Conservation (phyloP, 1,140 invertebrate genomes). For the Trachymyrmex cornetzi region DNA sequence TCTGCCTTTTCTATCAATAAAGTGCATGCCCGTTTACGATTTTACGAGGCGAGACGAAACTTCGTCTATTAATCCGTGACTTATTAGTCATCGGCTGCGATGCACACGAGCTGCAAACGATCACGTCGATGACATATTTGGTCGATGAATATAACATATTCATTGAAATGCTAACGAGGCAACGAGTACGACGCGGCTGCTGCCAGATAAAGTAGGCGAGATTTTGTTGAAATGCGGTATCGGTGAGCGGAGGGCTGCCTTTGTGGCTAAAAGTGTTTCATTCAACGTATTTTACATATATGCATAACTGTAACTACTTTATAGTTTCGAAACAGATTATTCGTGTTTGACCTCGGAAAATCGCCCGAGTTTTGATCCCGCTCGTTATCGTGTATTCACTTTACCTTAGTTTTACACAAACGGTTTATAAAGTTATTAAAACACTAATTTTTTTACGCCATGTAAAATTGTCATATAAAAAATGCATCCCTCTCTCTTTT, state of each 20-base stretch:
- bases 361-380: conserved; percentile 11
- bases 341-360: conserved; percentile 24
- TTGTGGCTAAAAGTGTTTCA: conserved; percentile 46
- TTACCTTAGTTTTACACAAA: background rate
- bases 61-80: conserved; percentile 71
- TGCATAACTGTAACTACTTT: conserved; percentile 41
- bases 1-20: conserved; percentile 59
- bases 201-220: conserved; percentile 42
- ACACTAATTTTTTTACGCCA: background rate
- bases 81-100: conserved; percentile 63
- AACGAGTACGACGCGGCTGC: conserved; percentile 26
- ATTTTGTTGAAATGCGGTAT: conserved; percentile 60
- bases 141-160: conserved; percentile 58
- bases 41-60: conserved; percentile 70
- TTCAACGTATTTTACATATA: conserved; percentile 43
- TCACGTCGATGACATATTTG: conserved; percentile 55
- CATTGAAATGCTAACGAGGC: conserved; percentile 58
- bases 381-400: background rate
- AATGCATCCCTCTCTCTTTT: background rate
- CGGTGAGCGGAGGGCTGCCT: conserved; percentile 5
- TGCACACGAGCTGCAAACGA: conserved; percentile 48
- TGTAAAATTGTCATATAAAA: background rate
- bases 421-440: conserved; percentile 4
- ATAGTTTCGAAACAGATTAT: conserved; percentile 50
- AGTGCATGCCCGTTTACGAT: conserved; percentile 62